Evolutionary conservation across 2,888 invertebrate species (phyloP), one percentile per base, ranked within the genome.

Genomic region (Holacanthella duospinosa): DNA sequence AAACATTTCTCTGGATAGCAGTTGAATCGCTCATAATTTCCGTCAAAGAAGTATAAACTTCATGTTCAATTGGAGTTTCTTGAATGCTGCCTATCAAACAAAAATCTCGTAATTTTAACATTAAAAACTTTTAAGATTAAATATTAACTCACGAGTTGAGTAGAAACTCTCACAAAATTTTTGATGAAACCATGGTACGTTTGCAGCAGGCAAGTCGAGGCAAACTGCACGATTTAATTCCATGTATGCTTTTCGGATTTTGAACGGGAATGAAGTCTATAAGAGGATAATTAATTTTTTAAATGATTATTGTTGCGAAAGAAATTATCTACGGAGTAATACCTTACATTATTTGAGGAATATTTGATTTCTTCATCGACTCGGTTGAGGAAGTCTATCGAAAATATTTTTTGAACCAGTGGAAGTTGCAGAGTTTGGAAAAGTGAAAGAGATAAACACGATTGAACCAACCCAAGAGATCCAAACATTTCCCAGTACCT

Each of bases 151-250:
- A 82, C 81, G 76, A 74, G 77, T 77, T 63, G 77, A 77, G 43
- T 78, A 74, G 61, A 79, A 77, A 59, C 82, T 80, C 69, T 82
- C 78, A 54, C 83, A 78, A 67, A 81, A 84, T 71, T 83, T 82
- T 68, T 82, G 80, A 74, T 85, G 85, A 74, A 85, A 85, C 85
- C 85, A 85, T 0, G 85, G 85, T 4, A 85, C 78, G 74, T 82
- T 81, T 16, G 79, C 76, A 74, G 84, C 81, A 0, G 85, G 85
- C 74, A 82, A 80, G 74, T 85, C 85, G 55, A 85, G 75, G 71
- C 85, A 84, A 24, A 85, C 82, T 1, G 82, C 80, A 62, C 85
- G 78, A 75, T 85, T 85, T 53, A 85, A 74, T 68, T 82, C 79
- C 84, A 85, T 84, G 59, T 85, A 78, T 55, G 76, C 74, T 67